Conservation (phyloP, 2,113 vertebrate genomes). For the Alouatta palliata region DNA sequence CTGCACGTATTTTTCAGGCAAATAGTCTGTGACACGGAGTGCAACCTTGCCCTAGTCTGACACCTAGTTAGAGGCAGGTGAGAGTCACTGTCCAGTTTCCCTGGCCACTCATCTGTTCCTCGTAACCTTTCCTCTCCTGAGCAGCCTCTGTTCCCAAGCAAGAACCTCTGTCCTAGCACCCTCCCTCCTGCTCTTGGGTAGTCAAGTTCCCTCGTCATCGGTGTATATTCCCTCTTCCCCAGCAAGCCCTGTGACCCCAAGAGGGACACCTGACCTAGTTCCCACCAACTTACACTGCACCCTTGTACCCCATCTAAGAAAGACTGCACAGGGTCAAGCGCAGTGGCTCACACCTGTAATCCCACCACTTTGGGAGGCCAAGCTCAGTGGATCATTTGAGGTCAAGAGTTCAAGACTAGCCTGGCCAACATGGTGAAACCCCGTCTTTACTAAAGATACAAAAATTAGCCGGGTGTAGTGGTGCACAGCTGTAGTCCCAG, state of each 20-base stretch:
- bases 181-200: not conserved
- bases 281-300: not conserved
- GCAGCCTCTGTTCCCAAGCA: not conserved
- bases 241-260: not conserved
- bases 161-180: not conserved
- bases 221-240: not conserved
- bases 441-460: too few species aligned
- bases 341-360: too few species aligned
- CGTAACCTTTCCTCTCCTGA: not conserved
- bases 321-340: too few species aligned
- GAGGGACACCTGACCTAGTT: not conserved
- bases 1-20: not conserved
- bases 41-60: not conserved
- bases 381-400: too few species aligned
- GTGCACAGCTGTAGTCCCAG: too few species aligned
- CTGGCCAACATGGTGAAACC: too few species aligned
- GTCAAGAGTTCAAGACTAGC: too few species aligned
- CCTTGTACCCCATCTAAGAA: not conserved
- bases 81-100: rapidly evolving
- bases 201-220: not conserved
- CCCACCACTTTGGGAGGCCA: too few species aligned
- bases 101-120: too few species aligned
- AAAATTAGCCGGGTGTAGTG: too few species aligned
- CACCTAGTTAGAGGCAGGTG: not conserved
- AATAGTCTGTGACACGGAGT: not conserved